Evolutionary conservation across 2,888 invertebrate species (phyloP), one percentile per base, ranked within the genome.

Genomic region (Lasioglossum figueresi): DNA sequence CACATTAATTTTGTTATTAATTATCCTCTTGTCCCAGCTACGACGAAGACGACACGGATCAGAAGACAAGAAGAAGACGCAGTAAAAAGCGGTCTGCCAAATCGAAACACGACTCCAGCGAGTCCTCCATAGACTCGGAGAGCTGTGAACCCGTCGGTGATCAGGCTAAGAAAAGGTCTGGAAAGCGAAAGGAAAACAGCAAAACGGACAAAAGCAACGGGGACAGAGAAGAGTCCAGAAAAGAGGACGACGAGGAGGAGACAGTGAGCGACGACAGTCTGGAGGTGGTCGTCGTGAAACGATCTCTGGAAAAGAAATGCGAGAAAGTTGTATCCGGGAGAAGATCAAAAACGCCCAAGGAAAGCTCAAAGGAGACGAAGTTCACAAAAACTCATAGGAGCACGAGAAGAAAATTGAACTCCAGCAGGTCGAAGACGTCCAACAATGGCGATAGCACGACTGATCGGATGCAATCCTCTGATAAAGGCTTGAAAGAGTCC

Each of bases 81-180:
- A 88, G 90, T 76, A 86, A 88, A 84, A 79, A 75, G 68, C 76
- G 89, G 23, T 83, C 95, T 94, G 91, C 94, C 94, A 75, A 95
- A 95, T 91, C 95, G 94, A 85, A 95, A 94, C 88, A 93, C 91
- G 91, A 95, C 94, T 91, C 96, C 95, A 91, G 95, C 78, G 95
- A 95, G 66, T 94, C 95, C 0, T 95, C 96, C 37, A 95, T 95
- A 70, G 96, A 96, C 86, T 95, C 95, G 6, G 95, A 95, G 82
- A 89, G 87, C 31, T 83, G 45, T 52, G 88, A 85, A 0, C 68
- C 34, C 12, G 43, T 48, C 27, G 63, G 75, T 10, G 52, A 52
- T 14, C 8, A 40, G 10, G 37, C 79, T 14, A 82, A 71, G 12
- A 45, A 68, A 16, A 52, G 95, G 95, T 63, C 52, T 19, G 82